phyloP scores from a whole-genome alignment of 2,113 vertebrate genomes.

The Gadus macrocephalus region DNA sequence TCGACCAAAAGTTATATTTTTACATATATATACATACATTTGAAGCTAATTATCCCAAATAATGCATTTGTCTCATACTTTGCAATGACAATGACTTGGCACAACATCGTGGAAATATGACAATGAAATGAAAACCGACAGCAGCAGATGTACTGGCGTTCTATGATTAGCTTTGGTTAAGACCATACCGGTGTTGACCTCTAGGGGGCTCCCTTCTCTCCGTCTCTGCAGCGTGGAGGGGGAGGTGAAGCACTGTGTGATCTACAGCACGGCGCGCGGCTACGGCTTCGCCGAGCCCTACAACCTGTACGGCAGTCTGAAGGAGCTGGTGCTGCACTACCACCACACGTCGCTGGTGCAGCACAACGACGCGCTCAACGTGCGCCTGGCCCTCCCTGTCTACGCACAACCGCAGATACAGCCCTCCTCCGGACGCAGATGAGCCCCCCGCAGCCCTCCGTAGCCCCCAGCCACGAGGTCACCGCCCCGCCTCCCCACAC shows the following conservation, averaged over 20 bases:
- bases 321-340: slow-evolving; percentile 97
- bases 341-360: slow-evolving; percentile 94
- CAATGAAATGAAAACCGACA: not conserved
- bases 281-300: slow-evolving; percentile 96
- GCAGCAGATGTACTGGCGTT: not conserved
- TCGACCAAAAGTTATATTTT: too few relatives aligned
- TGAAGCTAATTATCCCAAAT: too few relatives aligned
- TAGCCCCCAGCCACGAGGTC: not conserved
- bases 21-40: too few relatives aligned
- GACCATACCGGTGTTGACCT: too few relatives aligned
- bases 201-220: not conserved
- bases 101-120: too few relatives aligned
- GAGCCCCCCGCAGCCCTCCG: slow-evolving; percentile 56
- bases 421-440: slow-evolving; percentile 90
- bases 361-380: slow-evolving; percentile 97
- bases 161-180: too few relatives aligned
- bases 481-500: not conserved
- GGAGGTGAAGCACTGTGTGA: slow-evolving; percentile 97
- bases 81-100: too few relatives aligned
- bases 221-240: slow-evolving; percentile 79
- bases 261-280: slow-evolving; percentile 92
- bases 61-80: too few relatives aligned
- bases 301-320: slow-evolving; percentile 93
- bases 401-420: slow-evolving; percentile 79
- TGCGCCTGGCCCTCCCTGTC: slow-evolving; percentile 90